Percentiles rank a stretch among this genome's conserved stretches.
phyloP scores from a whole-genome alignment of 2,888 invertebrate species.

The Rambutsinella grinnellia region DNA sequence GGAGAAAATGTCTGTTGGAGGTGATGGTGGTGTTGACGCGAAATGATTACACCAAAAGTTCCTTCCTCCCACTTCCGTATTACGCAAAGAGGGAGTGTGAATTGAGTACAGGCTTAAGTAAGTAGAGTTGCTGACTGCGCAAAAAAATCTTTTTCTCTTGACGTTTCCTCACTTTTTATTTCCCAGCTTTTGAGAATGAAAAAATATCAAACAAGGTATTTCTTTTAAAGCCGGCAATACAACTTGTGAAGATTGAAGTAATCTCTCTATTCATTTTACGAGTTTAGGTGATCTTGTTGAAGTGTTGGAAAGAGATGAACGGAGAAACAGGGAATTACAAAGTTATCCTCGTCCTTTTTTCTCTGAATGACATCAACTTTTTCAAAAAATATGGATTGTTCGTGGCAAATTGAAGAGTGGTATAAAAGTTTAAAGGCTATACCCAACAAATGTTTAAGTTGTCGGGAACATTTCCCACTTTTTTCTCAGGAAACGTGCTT shows the following conservation, averaged over 20 bases:
- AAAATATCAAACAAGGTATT: background rate
- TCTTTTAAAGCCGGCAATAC: too few species aligned
- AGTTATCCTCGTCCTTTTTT: background rate
- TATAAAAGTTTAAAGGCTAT: background rate
- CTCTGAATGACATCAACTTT: background rate
- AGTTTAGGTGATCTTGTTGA: background rate
- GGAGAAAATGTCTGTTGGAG: too few species aligned
- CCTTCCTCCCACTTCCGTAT: background rate
- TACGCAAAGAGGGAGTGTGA: background rate
- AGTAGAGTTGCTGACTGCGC: background rate
- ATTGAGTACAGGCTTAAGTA: background rate
- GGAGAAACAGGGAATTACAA: background rate
- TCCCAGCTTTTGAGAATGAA: background rate
- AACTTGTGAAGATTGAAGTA: too few species aligned
- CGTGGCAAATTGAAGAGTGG: background rate
- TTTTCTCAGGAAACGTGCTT: conserved; percentile 48
- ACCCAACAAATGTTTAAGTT: background rate
- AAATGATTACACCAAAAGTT: background rate
- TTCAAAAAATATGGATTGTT: background rate
- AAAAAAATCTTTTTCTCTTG: background rate
- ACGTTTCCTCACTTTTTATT: background rate
- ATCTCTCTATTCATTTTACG: too few species aligned
- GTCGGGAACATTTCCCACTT: conserved; percentile 25
- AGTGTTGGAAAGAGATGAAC: background rate
- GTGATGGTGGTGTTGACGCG: background rate